Evolutionary conservation across 1,140 invertebrate genomes (phyloP).

Genomic region (Papilio glaucus): DNA sequence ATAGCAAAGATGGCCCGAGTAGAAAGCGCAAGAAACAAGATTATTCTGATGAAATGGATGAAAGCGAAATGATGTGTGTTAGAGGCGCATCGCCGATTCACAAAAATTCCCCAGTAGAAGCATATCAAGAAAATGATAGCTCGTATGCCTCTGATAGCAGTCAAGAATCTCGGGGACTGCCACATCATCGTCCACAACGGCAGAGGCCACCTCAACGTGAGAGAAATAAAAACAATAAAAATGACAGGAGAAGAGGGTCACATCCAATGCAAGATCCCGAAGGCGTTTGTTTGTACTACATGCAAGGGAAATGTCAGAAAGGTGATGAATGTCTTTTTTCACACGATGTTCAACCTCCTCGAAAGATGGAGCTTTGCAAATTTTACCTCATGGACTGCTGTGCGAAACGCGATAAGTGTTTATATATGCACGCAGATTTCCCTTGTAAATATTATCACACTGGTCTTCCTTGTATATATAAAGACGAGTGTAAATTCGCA

Average conservation of each 20-base stretch:
- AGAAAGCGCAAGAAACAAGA: slow-evolving; percentile 82
- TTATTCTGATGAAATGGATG: slow-evolving; percentile 87
- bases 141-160: slow-evolving; percentile 84
- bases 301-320: slow-evolving; percentile 95
- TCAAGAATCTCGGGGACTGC: slow-evolving; percentile 75
- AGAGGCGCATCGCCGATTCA: slow-evolving; percentile 87
- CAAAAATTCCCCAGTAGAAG: slow-evolving; percentile 58
- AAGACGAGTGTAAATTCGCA: slow-evolving; percentile 95
- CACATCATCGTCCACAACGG: slow-evolving; percentile 62
- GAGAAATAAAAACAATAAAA: slow-evolving; percentile 72
- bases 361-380: slow-evolving; percentile 97
- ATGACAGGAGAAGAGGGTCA: slow-evolving; percentile 66
- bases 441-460: slow-evolving; percentile 99
- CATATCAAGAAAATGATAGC: slow-evolving; percentile 72
- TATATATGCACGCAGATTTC: slow-evolving; percentile 98
- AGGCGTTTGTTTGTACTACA: slow-evolving; percentile 90
- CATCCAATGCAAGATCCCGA: slow-evolving; percentile 86
- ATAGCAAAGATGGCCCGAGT: slow-evolving; percentile 69
- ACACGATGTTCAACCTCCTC: slow-evolving; percentile 91
- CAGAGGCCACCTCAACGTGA: slow-evolving; percentile 74
- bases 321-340: slow-evolving; percentile 90
- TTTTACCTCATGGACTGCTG: slow-evolving; percentile 98
- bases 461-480: slow-evolving; percentile 92
- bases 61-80: slow-evolving; percentile 91
- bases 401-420: slow-evolving; percentile 96